A percentile compares a stretch with the other conserved stretches of the same genome.
These are phyloP conservation scores for Fistularia commersonii DNA, from an alignment of 2,797 vertebrate species.

Conservation along the genomic window DNA sequence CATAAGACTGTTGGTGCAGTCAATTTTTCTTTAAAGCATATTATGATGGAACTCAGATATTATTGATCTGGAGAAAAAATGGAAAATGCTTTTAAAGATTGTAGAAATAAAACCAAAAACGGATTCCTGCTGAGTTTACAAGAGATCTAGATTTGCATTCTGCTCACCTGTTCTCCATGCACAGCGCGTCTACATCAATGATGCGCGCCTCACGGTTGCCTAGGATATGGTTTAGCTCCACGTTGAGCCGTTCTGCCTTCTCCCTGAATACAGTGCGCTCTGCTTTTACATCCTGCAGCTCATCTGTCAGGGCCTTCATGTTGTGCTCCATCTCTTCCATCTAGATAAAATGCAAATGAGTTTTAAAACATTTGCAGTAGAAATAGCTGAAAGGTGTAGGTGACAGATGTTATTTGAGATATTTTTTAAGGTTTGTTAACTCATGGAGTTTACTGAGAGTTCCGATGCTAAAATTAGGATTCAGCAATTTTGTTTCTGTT, in stretches of 20 bases:
- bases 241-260: slow-evolving; percentile 88
- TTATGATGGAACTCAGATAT: too few relatives aligned
- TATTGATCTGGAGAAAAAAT: background rate
- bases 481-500: slow-evolving; percentile 2
- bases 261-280: slow-evolving; percentile 89
- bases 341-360: slow-evolving; percentile 55
- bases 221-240: slow-evolving; percentile 91
- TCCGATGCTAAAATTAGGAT: slow-evolving; percentile 5
- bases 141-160: background rate
- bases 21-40: too few relatives aligned
- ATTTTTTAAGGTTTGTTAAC: slow-evolving; percentile 7
- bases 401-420: background rate
- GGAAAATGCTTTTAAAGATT: background rate
- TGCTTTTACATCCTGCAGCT: slow-evolving; percentile 89
- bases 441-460: slow-evolving; percentile 9
- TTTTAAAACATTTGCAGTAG: background rate
- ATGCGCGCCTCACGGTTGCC: slow-evolving; percentile 87
- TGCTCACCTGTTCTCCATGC: slow-evolving; percentile 93
- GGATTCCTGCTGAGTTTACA: too few relatives aligned
- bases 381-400: background rate
- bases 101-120: background rate
- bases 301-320: slow-evolving; percentile 84
- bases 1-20: too few relatives aligned
- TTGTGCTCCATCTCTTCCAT: slow-evolving; percentile 86
- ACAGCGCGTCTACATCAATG: slow-evolving; percentile 91